Evolutionary conservation across 2,888 invertebrate genomes (phyloP), one percentile per base, ranked within the genome.

Genomic region (Bibio marci): DNA sequence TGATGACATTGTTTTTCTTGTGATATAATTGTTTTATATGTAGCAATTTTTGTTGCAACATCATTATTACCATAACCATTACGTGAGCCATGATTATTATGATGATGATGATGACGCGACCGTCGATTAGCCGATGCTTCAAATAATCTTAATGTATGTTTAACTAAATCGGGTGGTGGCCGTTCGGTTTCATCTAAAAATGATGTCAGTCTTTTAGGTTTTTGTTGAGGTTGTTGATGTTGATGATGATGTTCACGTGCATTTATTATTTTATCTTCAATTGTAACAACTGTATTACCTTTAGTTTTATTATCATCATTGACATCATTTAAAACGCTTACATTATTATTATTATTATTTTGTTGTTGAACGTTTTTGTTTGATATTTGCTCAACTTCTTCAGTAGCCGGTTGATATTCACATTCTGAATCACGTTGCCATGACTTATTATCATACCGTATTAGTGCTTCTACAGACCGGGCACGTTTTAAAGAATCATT

Each of bases 81-180:
- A 22, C 8, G 4, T 6, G 4, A 6, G 11, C 50, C 53, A 12
- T 54, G 63, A 40, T 55, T 64, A 51, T 49, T 57, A 49, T 51
- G 65, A 50, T 44, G 62, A 43, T 51, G 41, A 4, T 49, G 58
- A n/a, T 74, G 59, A 47, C 71, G 59, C 42, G 62, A 43, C 7
- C 57, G 48, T 2, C 70, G 65, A 47, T 71, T 64, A 11, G 74
- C 72, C 2, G 70, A 66, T 33, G 69, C 68, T 57, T 91, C 90
- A 62, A 90, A 91, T 52, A 87, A 77, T 52, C 79, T 73, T 44
- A 87, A 71, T 12, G 86, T 80, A 43, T 85, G 79, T 50, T 82
- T 83, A 43, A 91, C 91, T 47, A 88, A 75, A 65, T 91, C 90
- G 1, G 80, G 80, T 14, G 90, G 88, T 2, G 91, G 91, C 36